Evolutionary conservation across 2,888 invertebrate genomes (phyloP), one percentile per base, ranked within the genome.

Genomic region (Acronicta psi): DNA sequence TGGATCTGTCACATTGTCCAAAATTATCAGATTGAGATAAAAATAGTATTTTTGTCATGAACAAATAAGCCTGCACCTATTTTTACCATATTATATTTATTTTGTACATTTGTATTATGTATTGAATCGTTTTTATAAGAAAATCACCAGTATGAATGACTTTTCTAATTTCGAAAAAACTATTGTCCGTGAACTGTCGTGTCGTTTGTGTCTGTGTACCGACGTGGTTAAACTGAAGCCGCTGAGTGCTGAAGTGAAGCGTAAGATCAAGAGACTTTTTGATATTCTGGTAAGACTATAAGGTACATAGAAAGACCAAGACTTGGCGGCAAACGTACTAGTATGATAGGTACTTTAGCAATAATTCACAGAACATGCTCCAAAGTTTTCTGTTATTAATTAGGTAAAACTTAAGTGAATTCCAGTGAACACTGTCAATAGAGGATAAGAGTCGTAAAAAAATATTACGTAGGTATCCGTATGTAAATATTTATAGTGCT

Each of bases 161-260:
- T 93, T 90, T 81, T 71, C 80, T 13, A 86, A 75, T 81, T 86
- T 93, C 38, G 94, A 93, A 69, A 93, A 92, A 84, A 86, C 83
- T 54, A 90, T 93, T 80, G 92, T 94, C 56, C 91, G 93, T 51
- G 94, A 94, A 80, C 81, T 93, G 64, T 90, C 94, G 18, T 94
- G 94, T 79, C 89, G 94, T 31, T 75, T 94, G 72, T 94, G 94
- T 80, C 76, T 94, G 42, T 93, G 93, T 75, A 89, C 86, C n/a
- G 94, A 94, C 75, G 90, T 92, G 17, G 85, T 89, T 38, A 93
- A 91, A 79, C 78, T 94, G 25, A 94, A 93, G 60, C 93, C 94
- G 7, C 84, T 94, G 11, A 94, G 88, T 63, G 79, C 86, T 0
- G 94, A 94, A 72, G 68, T 91, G 23, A 94, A 94, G 65, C 80